phyloP scores from a whole-genome alignment of 2,888 invertebrate genomes.

The Tribolium freemani region DNA sequence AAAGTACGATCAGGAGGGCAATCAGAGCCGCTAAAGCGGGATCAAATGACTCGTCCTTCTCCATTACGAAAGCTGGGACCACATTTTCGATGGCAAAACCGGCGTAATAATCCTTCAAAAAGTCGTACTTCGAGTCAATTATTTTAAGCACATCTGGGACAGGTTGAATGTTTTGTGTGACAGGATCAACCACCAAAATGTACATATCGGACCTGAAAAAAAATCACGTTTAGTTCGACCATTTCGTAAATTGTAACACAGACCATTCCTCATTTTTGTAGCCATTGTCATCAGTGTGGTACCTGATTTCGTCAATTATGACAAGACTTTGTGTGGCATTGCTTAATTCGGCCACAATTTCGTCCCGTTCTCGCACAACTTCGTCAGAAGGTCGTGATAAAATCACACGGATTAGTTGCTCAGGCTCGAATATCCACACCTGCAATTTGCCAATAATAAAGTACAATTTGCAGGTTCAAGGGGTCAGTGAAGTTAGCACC shows the following conservation, averaged over 20 bases:
- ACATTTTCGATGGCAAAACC: constrained; percentile 83
- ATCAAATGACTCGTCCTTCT: constrained; percentile 84
- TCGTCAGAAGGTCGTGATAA: constrained; percentile 85
- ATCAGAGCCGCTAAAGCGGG: constrained; percentile 89
- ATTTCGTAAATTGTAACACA: too few species aligned
- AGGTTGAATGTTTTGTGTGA: constrained; percentile 80
- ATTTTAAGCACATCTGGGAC: constrained; percentile 84
- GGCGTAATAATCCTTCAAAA: constrained; percentile 83
- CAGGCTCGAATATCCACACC: constrained; percentile 92
- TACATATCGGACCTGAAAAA: constrained; percentile 92
- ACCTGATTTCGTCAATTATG: constrained; percentile 84
- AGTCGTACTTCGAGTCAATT: constrained; percentile 89
- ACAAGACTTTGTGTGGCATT: constrained; percentile 84
- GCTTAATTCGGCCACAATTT: constrained; percentile 80
- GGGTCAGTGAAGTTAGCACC: too few species aligned
- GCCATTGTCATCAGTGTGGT: constrained; percentile 78
- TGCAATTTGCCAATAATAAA: constrained; percentile 65
- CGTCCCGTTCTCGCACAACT: constrained; percentile 79
- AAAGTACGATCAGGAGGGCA: constrained; percentile 85
- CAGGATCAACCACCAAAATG: constrained; percentile 84
- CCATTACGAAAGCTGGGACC: constrained; percentile 77
- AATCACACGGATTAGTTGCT: constrained; percentile 86
- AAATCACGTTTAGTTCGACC: too few species aligned
- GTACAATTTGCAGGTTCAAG: too few species aligned
- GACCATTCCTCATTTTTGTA: constrained; percentile 80